Evolutionary conservation across 2,113 vertebrate genomes (phyloP).

Genomic region (rabbit (Oryctolagus cuniculus)): mOryCun1.1 NC_091434.1:125588501-125589000

Average conservation of each 20-base stretch:
- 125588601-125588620: not conserved
- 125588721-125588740: not conserved
- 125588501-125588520: not conserved
- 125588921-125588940: not conserved
- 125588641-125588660: not conserved
- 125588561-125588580: not conserved
- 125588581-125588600: not conserved
- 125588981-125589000: not conserved
- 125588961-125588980: no score
- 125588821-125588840: rapidly evolving
- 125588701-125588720: not conserved
- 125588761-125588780: not conserved
- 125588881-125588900: not conserved
- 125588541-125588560: not conserved
- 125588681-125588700: no score
- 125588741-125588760: no score
- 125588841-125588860: not conserved
- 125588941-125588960: not conserved
- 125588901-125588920: not conserved
- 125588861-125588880: rapidly evolving
- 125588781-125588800: not conserved
- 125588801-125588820: not conserved
- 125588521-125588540: not conserved
- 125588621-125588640: rapidly evolving
- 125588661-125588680: no score